phyloP scores from a whole-genome alignment of 2,797 vertebrate genomes.

The Chaetodon trifasciatus region DNA sequence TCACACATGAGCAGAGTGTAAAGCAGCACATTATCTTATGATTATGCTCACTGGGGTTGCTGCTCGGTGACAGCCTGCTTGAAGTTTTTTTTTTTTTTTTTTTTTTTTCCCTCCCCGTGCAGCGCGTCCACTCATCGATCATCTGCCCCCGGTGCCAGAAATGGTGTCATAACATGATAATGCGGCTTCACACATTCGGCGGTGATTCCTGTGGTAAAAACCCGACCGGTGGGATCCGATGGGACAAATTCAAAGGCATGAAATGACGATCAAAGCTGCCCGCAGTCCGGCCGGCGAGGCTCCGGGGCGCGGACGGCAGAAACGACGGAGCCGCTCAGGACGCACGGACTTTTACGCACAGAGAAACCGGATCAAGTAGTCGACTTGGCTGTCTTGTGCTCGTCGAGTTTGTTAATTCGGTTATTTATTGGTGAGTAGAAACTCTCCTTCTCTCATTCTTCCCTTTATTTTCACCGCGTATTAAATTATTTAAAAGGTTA shows the following conservation, averaged over 20 bases:
- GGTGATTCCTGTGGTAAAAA: constrained; percentile 65
- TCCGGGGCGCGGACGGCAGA: constrained; percentile 54
- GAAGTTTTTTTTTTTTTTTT: constrained; percentile 47
- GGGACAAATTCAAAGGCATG: constrained; percentile 72
- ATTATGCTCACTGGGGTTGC: constrained; percentile 68
- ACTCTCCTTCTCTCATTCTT: constrained; percentile 3
- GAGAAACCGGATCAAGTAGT: constrained; percentile 49
- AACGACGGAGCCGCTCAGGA: constrained; percentile 47
- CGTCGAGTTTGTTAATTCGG: constrained; percentile 33
- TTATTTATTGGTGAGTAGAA: constrained; percentile 73
- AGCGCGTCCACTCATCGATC: constrained; percentile 79
- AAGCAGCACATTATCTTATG: constrained; percentile 47
- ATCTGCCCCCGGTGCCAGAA: constrained; percentile 69
- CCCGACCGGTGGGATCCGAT: constrained; percentile 58
- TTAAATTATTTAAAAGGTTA: constrained; percentile 19
- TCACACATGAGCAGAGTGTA: constrained; percentile 19
- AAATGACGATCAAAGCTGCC: constrained; percentile 75
- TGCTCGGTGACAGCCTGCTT: constrained; percentile 66
- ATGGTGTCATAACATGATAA: constrained; percentile 80
- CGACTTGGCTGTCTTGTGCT: constrained; percentile 3
- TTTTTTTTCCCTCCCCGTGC: constrained; percentile 15
- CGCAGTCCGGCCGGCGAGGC: constrained; percentile 62
- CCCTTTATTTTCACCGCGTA: constrained; percentile 2
- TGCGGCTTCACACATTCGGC: constrained; percentile 70
- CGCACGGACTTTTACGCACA: constrained; percentile 72